phyloP scores from a whole-genome alignment of 2,113 vertebrate species.

The Gorsachius goisagi region DNA sequence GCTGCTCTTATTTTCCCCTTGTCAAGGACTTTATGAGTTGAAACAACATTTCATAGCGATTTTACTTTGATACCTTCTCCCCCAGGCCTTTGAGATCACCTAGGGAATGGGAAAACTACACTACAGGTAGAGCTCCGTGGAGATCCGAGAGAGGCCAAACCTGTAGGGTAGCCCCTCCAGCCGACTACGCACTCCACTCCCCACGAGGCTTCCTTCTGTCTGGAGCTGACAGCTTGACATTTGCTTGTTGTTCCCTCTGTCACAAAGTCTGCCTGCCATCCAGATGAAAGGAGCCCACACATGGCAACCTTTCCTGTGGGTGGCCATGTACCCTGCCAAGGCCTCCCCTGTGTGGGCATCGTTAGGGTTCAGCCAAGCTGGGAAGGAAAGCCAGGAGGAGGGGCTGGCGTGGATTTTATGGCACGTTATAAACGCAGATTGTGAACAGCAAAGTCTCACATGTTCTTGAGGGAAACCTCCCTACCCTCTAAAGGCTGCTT shows the following conservation, averaged over 20 bases:
- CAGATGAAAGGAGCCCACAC: slow-evolving; percentile 13
- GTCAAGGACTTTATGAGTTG: not conserved
- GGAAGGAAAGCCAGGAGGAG: not conserved
- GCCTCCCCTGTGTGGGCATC: not conserved
- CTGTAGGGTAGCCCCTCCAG: not conserved
- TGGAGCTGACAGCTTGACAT: not conserved
- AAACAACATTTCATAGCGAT: not conserved
- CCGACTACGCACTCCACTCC: accelerated
- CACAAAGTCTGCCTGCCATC: not conserved
- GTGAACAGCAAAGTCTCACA: not conserved
- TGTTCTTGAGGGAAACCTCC: not conserved
- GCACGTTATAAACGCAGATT: not conserved
- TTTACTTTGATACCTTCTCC: not conserved
- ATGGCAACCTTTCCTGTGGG: not conserved
- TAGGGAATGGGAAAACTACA: not conserved
- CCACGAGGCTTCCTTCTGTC: not conserved
- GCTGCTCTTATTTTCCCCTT: not conserved
- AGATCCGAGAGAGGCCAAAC: not conserved
- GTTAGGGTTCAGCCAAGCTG: not conserved
- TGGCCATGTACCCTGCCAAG: not conserved
- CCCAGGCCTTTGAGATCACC: not conserved
- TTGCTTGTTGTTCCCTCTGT: not conserved
- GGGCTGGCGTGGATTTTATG: not conserved
- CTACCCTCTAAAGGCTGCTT: not conserved
- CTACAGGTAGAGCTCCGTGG: not conserved